These are phyloP conservation scores for Sisor rabdophorus DNA, from an alignment of 2,113 vertebrate genomes.

Conservation along the genomic window DNA sequence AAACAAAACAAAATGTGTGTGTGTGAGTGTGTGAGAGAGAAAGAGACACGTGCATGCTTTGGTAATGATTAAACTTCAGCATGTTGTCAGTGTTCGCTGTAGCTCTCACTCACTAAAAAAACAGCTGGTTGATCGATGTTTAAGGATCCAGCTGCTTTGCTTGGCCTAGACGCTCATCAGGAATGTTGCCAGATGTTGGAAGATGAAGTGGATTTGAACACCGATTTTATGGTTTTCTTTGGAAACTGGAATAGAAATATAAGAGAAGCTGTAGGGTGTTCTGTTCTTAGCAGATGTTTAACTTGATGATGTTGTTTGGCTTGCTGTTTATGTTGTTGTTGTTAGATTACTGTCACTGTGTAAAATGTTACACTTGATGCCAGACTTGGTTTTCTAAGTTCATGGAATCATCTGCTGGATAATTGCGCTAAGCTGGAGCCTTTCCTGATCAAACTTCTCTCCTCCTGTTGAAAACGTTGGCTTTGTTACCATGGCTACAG, in stretches of 20 bases:
- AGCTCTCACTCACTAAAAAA: constrained; percentile 19
- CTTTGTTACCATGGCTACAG: constrained; percentile 52
- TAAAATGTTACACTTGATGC: not conserved
- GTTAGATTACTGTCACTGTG: not conserved
- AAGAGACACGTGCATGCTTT: not conserved
- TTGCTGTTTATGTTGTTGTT: not conserved
- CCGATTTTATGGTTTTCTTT: constrained; percentile 5
- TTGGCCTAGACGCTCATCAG: constrained; percentile 15
- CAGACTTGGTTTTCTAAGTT: not conserved
- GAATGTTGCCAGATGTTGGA: constrained; percentile 36
- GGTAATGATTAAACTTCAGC: constrained; percentile 11
- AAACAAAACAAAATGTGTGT: not conserved
- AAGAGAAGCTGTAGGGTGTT: not conserved
- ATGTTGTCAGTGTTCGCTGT: constrained; percentile 34
- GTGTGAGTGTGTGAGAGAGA: constrained; percentile 3
- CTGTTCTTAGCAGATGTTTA: not conserved
- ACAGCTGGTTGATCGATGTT: constrained; percentile 21
- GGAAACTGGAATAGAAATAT: not conserved
- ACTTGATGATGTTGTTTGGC: too few relatives aligned
- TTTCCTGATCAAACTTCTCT: constrained; percentile 28
- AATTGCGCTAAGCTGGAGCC: constrained; percentile 1
- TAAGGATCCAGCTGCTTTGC: constrained; percentile 14
- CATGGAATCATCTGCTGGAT: not conserved
- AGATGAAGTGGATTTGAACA: not conserved
- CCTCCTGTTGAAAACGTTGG: constrained; percentile 26